Conservation (phyloP, 2,113 vertebrate genomes). For the Halichoerus grypus region DNA sequence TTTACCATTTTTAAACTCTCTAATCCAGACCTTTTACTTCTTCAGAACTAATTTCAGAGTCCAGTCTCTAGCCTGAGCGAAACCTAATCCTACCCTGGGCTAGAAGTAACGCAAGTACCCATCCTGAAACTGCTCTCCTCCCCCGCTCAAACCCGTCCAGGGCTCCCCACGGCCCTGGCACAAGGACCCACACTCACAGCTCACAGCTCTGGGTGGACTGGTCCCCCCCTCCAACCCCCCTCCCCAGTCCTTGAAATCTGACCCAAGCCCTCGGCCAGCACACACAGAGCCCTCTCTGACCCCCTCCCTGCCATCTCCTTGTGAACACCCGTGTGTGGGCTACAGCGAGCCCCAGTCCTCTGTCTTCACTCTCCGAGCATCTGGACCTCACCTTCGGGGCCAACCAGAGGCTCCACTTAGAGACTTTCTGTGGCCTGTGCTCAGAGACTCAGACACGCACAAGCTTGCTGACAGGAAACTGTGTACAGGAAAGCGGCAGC, state of each 20-base stretch:
- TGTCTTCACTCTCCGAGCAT: not conserved
- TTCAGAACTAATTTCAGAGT: slow-evolving; percentile 6
- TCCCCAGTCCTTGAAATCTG: not conserved
- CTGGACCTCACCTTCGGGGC: not conserved
- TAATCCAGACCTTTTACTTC: not conserved
- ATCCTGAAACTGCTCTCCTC: not conserved
- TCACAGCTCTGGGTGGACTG: not conserved
- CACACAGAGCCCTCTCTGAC: not conserved
- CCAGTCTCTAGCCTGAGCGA: not conserved
- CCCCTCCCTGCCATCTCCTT: accelerated
- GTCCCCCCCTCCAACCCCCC: not conserved
- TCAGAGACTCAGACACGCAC: not conserved
- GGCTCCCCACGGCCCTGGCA: not conserved
- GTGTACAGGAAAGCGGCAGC: not conserved
- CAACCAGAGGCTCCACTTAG: not conserved
- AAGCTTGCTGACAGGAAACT: not conserved
- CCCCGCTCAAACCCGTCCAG: not conserved
- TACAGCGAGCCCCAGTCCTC: not conserved
- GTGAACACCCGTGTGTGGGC: not conserved
- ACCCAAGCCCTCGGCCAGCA: not conserved
- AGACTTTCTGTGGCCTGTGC: not conserved
- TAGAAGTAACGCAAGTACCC: not conserved
- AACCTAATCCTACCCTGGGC: not conserved
- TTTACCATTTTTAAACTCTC: not conserved
- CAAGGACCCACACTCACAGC: not conserved